These are phyloP conservation scores for Phocides pigmalion DNA, from an alignment of 1,140 invertebrate genomes.

Conservation along the genomic window DNA sequence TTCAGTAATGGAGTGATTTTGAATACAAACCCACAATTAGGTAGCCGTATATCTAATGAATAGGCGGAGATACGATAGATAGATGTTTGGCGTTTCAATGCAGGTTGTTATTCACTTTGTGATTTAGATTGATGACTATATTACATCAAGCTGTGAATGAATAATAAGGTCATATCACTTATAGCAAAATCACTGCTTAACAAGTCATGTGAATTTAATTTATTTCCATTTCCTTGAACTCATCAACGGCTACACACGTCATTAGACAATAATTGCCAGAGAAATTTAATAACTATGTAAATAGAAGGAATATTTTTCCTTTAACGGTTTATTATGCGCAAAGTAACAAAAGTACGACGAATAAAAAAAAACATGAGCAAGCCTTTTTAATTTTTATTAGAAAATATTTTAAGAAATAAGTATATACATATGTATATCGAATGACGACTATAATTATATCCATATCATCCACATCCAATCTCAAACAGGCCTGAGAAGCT, in stretches of 20 bases:
- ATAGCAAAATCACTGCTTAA: conserved; percentile 1
- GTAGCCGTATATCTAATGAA: conserved; percentile 7
- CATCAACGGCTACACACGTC: conserved; percentile 4
- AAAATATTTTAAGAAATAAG: too few species aligned
- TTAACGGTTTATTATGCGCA: too few species aligned
- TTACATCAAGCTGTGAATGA: conserved; percentile 12
- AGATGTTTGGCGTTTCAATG: conserved; percentile 9
- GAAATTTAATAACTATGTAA: background rate
- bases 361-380: too few species aligned
- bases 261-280: background rate
- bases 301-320: background rate
- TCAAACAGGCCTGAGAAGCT: too few species aligned
- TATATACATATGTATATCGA: too few species aligned
- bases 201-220: conserved; percentile 5
- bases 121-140: conserved; percentile 32
- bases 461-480: too few species aligned
- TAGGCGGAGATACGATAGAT: conserved; percentile 22
- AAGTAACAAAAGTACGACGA: too few species aligned
- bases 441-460: too few species aligned
- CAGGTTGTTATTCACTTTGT: conserved; percentile 17
- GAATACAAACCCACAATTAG: conserved; percentile 47
- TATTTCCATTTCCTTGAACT: background rate
- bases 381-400: too few species aligned
- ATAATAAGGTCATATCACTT: background rate
- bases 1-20: conserved; percentile 43